Conservation (phyloP, 2,113 vertebrate genomes). For the Pelusios castaneus region DNA sequence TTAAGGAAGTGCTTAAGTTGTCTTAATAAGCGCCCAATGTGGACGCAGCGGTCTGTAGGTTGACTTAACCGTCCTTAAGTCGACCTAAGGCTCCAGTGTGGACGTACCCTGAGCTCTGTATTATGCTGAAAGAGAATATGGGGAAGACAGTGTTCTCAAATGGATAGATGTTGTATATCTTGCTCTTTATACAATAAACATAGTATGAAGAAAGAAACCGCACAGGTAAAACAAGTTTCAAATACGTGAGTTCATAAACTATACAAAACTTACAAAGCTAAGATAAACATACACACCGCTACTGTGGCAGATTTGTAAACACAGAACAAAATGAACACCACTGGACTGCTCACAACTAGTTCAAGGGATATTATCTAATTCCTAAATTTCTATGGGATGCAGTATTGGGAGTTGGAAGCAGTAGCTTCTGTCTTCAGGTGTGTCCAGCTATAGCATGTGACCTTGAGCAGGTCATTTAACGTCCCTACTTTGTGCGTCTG, state of each 20-base stretch:
- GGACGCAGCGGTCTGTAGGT: no score
- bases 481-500: not conserved
- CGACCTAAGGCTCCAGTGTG: no score
- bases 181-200: not conserved
- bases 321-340: not conserved
- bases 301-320: not conserved
- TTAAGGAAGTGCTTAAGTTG: no score
- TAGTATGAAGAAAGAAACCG: not conserved
- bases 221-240: not conserved
- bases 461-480: not conserved
- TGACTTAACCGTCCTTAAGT: no score
- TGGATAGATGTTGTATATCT: not conserved
- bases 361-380: not conserved
- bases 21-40: no score
- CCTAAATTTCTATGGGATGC: not conserved
- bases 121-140: not conserved
- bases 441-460: fast-evolving
- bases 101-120: not conserved
- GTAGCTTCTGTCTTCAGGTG: not conserved
- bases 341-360: not conserved
- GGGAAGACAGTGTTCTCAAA: not conserved
- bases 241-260: not conserved
- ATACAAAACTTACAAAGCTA: not conserved
- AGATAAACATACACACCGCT: not conserved
- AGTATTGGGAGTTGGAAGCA: not conserved